Conservation (phyloP, 2,113 vertebrate genomes). For the Cavia aperea region DNA sequence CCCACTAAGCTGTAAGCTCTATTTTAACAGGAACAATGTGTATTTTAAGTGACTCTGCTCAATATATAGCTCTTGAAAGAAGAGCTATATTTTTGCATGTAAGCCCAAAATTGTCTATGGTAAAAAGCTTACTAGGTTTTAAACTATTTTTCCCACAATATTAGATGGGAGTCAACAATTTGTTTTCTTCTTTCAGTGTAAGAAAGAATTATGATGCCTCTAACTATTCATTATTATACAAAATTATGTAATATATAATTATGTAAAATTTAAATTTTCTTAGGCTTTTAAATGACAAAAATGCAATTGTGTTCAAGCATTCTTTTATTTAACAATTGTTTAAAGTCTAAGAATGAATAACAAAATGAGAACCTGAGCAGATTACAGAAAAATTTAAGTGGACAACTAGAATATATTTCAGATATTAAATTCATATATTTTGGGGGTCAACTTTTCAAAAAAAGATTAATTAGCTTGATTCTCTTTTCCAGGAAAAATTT, state of each 20-base stretch:
- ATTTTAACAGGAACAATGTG: neutral
- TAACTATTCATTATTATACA: neutral
- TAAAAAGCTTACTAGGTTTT: no score
- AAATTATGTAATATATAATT: neutral
- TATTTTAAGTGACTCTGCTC: neutral
- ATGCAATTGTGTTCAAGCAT: neutral
- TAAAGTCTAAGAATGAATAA: neutral
- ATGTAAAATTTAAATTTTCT: neutral
- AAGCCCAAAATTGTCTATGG: no score
- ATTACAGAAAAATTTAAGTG: neutral
- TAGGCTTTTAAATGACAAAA: neutral
- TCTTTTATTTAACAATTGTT: neutral
- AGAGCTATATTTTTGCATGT: neutral
- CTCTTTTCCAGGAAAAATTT: slow-evolving; percentile 13
- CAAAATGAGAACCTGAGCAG: neutral
- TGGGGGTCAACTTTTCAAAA: neutral
- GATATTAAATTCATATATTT: neutral
- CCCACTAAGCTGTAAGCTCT: neutral
- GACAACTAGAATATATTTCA: neutral
- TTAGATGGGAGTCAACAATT: neutral
- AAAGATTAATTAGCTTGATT: slow-evolving; percentile 19
- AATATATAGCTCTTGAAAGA: neutral
- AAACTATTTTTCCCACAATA: neutral
- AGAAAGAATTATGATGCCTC: neutral
- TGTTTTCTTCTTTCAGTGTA: slow-evolving; percentile 9